A percentile compares a stretch with the other conserved stretches of the same genome.
Conservation (phyloP, 2,888 invertebrate genomes). For the Patella depressa region DNA sequence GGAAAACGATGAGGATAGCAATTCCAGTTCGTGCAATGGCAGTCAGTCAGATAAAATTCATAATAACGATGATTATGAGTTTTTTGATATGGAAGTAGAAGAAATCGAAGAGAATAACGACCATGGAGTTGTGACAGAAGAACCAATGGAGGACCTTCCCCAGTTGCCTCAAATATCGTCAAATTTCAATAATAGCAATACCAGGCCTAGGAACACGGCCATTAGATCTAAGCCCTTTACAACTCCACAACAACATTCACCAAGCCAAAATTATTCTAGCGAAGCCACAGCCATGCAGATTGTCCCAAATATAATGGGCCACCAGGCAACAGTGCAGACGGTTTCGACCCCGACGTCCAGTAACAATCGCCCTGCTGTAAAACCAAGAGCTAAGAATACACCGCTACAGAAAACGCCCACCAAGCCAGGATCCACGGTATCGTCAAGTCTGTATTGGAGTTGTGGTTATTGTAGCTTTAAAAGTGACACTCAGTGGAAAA, state of each 20-base stretch:
- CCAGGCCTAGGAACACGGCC: neutral
- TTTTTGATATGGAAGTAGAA: conserved; percentile 49
- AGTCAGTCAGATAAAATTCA: conserved; percentile 18
- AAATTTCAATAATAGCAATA: neutral
- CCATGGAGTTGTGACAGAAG: conserved; percentile 10
- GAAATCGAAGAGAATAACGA: conserved; percentile 33
- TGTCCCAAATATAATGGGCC: conserved; percentile 39
- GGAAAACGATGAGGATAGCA: neutral
- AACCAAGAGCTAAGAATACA: neutral
- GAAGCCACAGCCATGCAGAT: conserved; percentile 34
- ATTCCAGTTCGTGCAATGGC: conserved; percentile 21
- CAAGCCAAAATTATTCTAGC: conserved; percentile 20
- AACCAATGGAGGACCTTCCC: conserved; percentile 8
- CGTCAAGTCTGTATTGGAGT: conserved; percentile 55
- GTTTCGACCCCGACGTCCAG: conserved; percentile 15
- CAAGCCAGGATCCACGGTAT: conserved; percentile 30
- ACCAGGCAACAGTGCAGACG: conserved; percentile 29
- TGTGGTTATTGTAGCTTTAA: conserved; percentile 61
- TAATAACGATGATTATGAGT: conserved; percentile 40
- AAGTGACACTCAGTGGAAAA: conserved; percentile 52
- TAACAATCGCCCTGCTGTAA: conserved; percentile 13
- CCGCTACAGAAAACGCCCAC: conserved; percentile 19
- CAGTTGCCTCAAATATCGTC: conserved; percentile 6
- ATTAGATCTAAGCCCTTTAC: neutral
- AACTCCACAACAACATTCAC: neutral